Percentiles rank a stretch among this genome's conserved stretches.
These are phyloP conservation scores for Gymnorhina tibicen DNA, from an alignment of 2,113 vertebrate species.

Conservation along the genomic window DNA sequence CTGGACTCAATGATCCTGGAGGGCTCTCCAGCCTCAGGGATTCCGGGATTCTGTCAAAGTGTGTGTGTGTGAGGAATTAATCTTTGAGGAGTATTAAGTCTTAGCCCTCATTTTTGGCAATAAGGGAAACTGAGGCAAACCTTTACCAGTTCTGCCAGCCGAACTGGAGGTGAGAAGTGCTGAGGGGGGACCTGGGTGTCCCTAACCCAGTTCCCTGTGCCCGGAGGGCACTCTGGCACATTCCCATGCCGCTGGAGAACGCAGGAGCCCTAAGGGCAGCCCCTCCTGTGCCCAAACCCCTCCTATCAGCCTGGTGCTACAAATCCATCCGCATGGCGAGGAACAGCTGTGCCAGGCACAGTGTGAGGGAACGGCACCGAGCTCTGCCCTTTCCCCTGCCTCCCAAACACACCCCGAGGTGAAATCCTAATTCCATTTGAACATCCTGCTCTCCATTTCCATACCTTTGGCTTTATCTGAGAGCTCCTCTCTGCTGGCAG, in stretches of 20 bases:
- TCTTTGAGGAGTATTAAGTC: not conserved
- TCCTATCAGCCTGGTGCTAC: not conserved
- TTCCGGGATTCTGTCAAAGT: not conserved
- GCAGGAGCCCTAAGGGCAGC: not conserved
- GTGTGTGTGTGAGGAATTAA: not conserved
- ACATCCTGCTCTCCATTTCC: conserved; percentile 58
- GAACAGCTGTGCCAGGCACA: not conserved
- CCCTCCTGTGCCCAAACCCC: not conserved
- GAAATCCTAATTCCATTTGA: conserved; percentile 37
- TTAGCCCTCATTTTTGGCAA: not conserved
- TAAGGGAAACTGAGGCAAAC: not conserved
- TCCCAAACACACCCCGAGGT: conserved; percentile 35
- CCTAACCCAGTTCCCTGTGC: not conserved
- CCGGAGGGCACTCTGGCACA: not conserved
- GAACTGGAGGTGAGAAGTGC: not conserved
- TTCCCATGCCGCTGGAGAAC: not conserved
- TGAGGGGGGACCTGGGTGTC: not conserved
- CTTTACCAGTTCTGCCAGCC: not conserved
- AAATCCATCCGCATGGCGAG: not conserved
- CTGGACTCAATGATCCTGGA: fast-evolving
- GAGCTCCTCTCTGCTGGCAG: conserved; percentile 30
- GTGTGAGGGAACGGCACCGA: not conserved
- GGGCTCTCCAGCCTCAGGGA: not conserved
- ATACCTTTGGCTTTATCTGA: conserved; percentile 43
- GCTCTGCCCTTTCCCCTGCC: conserved; percentile 5